Percentiles rank a stretch among this genome's conserved stretches.
phyloP scores from a whole-genome alignment of 2,888 invertebrate species.

The Lithophane semibrunnea region DNA sequence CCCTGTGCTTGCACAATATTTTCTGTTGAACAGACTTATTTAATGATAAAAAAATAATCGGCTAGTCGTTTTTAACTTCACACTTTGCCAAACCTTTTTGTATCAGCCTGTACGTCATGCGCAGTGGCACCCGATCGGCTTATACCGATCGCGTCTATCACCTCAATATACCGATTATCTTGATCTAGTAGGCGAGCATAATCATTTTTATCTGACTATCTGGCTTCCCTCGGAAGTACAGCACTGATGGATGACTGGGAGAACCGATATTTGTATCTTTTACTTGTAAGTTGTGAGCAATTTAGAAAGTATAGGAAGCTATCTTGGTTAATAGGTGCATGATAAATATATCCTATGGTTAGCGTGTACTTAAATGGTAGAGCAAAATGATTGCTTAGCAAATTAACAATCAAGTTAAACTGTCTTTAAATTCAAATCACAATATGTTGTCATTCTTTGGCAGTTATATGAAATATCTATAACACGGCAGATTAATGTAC shows the following conservation, averaged over 20 bases:
- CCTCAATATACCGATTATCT: slow-evolving; percentile 77
- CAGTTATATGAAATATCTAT: too few species aligned
- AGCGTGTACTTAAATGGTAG: too few species aligned
- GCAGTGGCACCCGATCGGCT: slow-evolving; percentile 77
- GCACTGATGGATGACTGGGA: slow-evolving; percentile 78
- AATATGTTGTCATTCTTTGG: too few species aligned
- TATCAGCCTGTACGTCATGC: slow-evolving; percentile 75
- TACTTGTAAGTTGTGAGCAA: slow-evolving; percentile 37
- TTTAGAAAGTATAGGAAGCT: slow-evolving; percentile 21
- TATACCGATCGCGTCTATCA: slow-evolving; percentile 78
- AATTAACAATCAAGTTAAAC: too few species aligned
- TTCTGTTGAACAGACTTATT: too few species aligned
- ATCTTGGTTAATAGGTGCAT: background rate
- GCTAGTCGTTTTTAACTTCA: too few species aligned
- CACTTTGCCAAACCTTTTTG: background rate
- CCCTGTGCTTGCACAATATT: too few species aligned
- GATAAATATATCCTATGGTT: too few species aligned
- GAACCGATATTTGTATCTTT: slow-evolving; percentile 66
- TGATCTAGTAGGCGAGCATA: slow-evolving; percentile 79
- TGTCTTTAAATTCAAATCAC: too few species aligned
- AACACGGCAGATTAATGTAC: too few species aligned
- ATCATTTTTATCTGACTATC: slow-evolving; percentile 83
- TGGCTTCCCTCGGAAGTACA: slow-evolving; percentile 73
- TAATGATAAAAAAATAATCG: too few species aligned
- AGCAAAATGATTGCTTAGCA: too few species aligned